phyloP scores from a whole-genome alignment of 2,888 invertebrate genomes.

The Folsomia candida region DNA sequence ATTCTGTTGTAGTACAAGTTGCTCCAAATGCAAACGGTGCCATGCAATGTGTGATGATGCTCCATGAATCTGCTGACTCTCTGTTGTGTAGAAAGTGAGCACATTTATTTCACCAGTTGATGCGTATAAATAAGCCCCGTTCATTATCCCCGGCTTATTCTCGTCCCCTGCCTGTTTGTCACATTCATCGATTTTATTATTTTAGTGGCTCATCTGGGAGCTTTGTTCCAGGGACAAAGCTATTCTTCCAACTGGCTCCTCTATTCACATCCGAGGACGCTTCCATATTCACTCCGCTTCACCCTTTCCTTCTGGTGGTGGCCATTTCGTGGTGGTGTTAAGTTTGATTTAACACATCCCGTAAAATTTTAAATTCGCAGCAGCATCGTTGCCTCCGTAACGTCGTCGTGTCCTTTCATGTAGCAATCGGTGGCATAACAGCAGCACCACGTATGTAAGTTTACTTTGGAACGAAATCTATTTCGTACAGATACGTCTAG shows the following conservation, averaged over 20 bases:
- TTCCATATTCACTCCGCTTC: neutral
- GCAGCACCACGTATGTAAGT: neutral
- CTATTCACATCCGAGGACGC: constrained; percentile 10
- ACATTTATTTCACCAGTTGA: constrained; percentile 42
- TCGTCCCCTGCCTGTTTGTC: constrained; percentile 21
- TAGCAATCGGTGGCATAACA: no score
- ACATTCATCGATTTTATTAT: constrained; percentile 46
- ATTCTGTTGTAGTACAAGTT: constrained; percentile 10
- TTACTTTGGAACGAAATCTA: neutral
- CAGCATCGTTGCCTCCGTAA: neutral
- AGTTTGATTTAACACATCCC: constrained; percentile 17
- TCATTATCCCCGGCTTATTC: constrained; percentile 38
- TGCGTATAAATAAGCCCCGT: constrained; percentile 45
- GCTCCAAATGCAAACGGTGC: neutral
- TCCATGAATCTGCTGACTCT: constrained; percentile 15
- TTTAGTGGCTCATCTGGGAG: constrained; percentile 47
- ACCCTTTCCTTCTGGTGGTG: neutral
- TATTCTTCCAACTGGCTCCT: neutral
- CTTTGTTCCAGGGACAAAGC: constrained; percentile 16
- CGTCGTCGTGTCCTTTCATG: neutral
- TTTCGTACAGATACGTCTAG: neutral
- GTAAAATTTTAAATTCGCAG: constrained; percentile 19
- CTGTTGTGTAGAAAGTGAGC: constrained; percentile 23
- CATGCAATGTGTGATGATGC: neutral
- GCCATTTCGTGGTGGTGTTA: neutral